A percentile compares a stretch with the other conserved stretches of the same genome.
Evolutionary conservation across 2,113 vertebrate species (phyloP).

Genomic region (Ochotona curzoniae): DNA sequence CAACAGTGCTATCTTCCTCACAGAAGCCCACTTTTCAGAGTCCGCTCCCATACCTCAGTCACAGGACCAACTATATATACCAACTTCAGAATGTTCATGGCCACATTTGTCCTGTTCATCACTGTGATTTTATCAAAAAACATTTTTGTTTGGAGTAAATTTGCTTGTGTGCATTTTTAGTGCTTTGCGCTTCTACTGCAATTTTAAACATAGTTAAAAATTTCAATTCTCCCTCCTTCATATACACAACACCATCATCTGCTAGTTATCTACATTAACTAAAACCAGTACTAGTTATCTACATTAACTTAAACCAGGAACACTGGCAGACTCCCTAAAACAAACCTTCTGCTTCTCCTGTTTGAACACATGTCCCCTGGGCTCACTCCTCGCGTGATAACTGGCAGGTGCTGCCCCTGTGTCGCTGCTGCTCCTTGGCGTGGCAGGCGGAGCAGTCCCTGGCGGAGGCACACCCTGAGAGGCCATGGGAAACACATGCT

Average conservation of each 20-base stretch:
- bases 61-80: not conserved
- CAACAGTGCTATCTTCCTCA: not conserved
- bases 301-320: slow-evolving; percentile 50
- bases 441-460: slow-evolving; percentile 60
- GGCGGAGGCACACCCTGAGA: slow-evolving; percentile 76
- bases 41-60: slow-evolving; percentile 22
- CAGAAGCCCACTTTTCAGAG: not conserved
- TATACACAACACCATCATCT: slow-evolving; percentile 4
- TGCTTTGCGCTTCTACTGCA: not conserved
- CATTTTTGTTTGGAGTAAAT: not conserved
- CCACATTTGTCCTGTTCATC: slow-evolving; percentile 20
- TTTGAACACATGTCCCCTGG: slow-evolving; percentile 80
- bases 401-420: slow-evolving; percentile 72
- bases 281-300: slow-evolving; percentile 38
- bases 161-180: not conserved
- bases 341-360: slow-evolving; percentile 83
- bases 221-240: slow-evolving; percentile 13
- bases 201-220: slow-evolving; percentile 21
- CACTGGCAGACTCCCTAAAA: slow-evolving; percentile 71
- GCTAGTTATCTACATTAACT: slow-evolving; percentile 54
- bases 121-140: not conserved
- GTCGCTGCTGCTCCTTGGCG: slow-evolving; percentile 67
- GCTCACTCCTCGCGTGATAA: slow-evolving; percentile 78
- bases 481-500: slow-evolving; percentile 78
- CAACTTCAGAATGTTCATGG: not conserved